Evolutionary conservation across 2,113 vertebrate genomes (phyloP).

Genomic region (Lagopus leucura): DNA sequence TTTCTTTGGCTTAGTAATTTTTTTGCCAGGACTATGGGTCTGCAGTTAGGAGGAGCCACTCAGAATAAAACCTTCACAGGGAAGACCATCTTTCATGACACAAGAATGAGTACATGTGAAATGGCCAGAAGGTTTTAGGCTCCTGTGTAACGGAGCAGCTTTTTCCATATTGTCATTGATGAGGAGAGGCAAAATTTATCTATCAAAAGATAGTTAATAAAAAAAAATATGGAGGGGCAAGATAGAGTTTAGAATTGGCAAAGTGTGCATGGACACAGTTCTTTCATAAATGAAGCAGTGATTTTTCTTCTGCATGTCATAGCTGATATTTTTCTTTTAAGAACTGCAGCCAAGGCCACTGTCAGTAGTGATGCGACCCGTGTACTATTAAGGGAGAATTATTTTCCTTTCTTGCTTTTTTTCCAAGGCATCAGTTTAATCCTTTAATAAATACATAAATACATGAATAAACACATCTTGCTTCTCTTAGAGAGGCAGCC

Average conservation of each 20-base stretch:
- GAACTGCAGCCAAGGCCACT: fast-evolving
- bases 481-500: not conserved
- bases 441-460: not conserved
- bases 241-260: not conserved
- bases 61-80: not conserved
- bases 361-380: not conserved
- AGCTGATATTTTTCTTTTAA: not conserved
- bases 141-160: not conserved
- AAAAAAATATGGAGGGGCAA: fast-evolving
- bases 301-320: not conserved
- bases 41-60: not conserved
- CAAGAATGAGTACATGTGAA: not conserved
- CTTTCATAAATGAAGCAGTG: not conserved
- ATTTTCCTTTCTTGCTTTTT: not conserved
- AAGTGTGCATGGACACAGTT: not conserved
- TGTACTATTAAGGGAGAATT: not conserved
- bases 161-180: not conserved
- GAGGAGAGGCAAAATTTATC: not conserved
- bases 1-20: not conserved
- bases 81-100: not conserved
- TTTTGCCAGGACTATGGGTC: not conserved
- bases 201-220: not conserved
- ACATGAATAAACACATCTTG: not conserved
- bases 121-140: not conserved
- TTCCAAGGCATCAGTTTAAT: not conserved